These are phyloP conservation scores for Bursaphelenchus okinawaensis DNA, from an alignment of 2,888 invertebrate genomes.

Conservation along the genomic window DNA sequence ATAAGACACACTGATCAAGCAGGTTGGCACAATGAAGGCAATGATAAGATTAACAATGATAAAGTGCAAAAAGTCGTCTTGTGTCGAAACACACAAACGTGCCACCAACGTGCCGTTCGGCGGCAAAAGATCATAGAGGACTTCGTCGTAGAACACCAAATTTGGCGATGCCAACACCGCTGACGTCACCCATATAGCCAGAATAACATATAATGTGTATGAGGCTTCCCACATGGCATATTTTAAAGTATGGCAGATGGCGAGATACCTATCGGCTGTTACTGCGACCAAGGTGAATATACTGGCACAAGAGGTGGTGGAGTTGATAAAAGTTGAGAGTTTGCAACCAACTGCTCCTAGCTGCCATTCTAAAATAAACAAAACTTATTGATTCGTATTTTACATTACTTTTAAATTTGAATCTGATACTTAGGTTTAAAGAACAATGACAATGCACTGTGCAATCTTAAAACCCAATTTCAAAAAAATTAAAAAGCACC, in stretches of 20 bases:
- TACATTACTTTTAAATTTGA: too few species aligned
- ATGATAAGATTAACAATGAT: slow-evolving; percentile 48
- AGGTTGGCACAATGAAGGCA: slow-evolving; percentile 54
- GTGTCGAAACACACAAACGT: slow-evolving; percentile 40
- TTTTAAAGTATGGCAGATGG: slow-evolving; percentile 56
- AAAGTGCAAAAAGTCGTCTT: slow-evolving; percentile 43
- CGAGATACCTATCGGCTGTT: slow-evolving; percentile 52
- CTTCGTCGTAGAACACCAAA: slow-evolving; percentile 46
- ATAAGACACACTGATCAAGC: slow-evolving; percentile 50
- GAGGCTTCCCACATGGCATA: slow-evolving; percentile 42
- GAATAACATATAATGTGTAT: slow-evolving; percentile 49
- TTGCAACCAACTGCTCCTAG: slow-evolving; percentile 54
- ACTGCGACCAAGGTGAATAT: slow-evolving; percentile 58
- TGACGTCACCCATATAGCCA: slow-evolving; percentile 49
- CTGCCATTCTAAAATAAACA: slow-evolving; percentile 57
- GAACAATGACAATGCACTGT: too few species aligned
- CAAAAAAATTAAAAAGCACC: too few species aligned
- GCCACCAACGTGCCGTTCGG: slow-evolving; percentile 33
- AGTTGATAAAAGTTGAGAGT: slow-evolving; percentile 55
- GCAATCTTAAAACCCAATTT: too few species aligned
- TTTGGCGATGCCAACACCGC: slow-evolving; percentile 51
- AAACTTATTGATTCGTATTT: too few species aligned
- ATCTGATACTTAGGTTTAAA: too few species aligned
- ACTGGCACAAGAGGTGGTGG: slow-evolving; percentile 56
- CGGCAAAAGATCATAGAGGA: slow-evolving; percentile 28